These are phyloP conservation scores for Drosophila rubida DNA, from an alignment of 2,888 invertebrate species.

Conservation along the genomic window DNA sequence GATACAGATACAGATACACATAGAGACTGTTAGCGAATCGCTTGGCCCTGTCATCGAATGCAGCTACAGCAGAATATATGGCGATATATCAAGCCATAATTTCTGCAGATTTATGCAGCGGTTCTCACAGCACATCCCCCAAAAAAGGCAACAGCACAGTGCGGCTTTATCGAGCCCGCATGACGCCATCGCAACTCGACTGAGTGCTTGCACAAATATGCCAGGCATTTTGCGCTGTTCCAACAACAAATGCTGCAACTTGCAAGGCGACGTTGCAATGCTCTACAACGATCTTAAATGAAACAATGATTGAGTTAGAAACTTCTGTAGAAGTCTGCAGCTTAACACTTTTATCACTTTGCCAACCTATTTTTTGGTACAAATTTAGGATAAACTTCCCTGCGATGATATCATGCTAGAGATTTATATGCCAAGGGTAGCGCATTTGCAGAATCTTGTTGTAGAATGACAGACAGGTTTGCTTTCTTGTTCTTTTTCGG, in stretches of 20 bases:
- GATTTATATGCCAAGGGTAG: conserved; percentile 10
- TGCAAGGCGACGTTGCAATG: background rate
- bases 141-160: conserved; percentile 43
- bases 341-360: background rate
- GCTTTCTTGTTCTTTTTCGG: conserved; percentile 9
- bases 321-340: background rate
- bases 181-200: conserved; percentile 58
- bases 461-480: background rate
- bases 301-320: background rate
- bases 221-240: conserved; percentile 37
- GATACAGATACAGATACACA: background rate
- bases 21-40: conserved; percentile 3
- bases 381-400: no score
- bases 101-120: conserved; percentile 56
- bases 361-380: background rate
- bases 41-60: conserved; percentile 45
- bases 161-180: conserved; percentile 57
- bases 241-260: background rate
- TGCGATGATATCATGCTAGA: conserved; percentile 25
- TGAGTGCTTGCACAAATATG: conserved; percentile 58
- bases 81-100: conserved; percentile 46
- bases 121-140: conserved; percentile 37
- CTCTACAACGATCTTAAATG: conserved; percentile 24
- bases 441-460: background rate
- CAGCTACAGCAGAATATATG: conserved; percentile 13